Evolutionary conservation across 2,888 invertebrate genomes (phyloP), one percentile per base, ranked within the genome.

Genomic region (Acronicta alni): DNA sequence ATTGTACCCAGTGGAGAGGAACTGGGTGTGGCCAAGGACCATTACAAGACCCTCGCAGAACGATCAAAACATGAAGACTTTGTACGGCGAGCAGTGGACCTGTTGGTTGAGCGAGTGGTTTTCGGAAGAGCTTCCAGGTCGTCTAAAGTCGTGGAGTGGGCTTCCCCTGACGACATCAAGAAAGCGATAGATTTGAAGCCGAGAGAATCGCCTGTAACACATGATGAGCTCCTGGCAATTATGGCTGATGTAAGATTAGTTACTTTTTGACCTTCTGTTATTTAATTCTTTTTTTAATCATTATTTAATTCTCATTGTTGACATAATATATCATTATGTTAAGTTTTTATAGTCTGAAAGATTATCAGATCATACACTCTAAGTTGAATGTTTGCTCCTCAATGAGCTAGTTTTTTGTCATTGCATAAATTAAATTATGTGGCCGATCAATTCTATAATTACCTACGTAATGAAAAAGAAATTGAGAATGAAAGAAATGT

Each of bases 141-240:
- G 8, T 95, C 95, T 51, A 96, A 96, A 85, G 98, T 98, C 5
- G 95, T 98, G 49, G 96, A 98, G 76, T 99, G 98, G 96, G 95
- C 96, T 64, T 95, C 96, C 43, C 98, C 98, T 0, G 95, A 96
- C 26, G 96, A 97, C 46, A 92, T 98, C 55, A 94, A 95, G 70
- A 90, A 95, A 52, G 90, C 95, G 0, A 95, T 97, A 51, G 96
- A 97, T 82, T 94, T 98, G 79, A 90, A 95, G 53, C 91, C 97
- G 5, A 92, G 94, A 18, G 89, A 95, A 10, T 89, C 94, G 8
- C 95, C 96, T 5, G 94, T 95, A 37, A 94, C 95, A 1, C 97
- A 97, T 71, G 96, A 97, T 14, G 95, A 96, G 57, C 92, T 98
- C 1, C 81, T 97, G 47, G 90, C 95, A 32, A 88, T 97, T 10